Evolutionary conservation across 2,888 invertebrate genomes (phyloP).

Genomic region (Thalpophila matura): DNA sequence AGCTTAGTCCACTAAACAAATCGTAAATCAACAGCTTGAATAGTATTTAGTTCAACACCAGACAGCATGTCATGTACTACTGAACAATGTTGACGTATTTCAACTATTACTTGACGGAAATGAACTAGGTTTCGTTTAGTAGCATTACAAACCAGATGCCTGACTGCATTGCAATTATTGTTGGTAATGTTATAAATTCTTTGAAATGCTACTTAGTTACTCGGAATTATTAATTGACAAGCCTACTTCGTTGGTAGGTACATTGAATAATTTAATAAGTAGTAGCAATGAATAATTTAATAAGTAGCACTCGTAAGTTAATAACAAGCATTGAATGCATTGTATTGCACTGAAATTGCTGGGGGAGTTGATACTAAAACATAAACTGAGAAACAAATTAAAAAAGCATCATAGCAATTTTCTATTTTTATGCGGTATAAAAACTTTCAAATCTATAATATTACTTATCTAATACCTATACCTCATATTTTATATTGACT

Average conservation of each 20-base stretch:
- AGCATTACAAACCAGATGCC: conserved; percentile 68
- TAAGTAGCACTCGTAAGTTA: conserved; percentile 17
- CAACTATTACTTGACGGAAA: conserved; percentile 64
- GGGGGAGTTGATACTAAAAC: background rate
- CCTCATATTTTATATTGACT: conserved; percentile 13
- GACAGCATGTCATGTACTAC: conserved; percentile 62
- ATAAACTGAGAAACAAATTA: no score
- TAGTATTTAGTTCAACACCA: conserved; percentile 64
- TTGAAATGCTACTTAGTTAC: conserved; percentile 43
- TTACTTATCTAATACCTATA: no score
- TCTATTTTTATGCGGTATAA: background rate
- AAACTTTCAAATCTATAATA: background rate
- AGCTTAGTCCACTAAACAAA: conserved; percentile 54
- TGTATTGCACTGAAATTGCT: background rate
- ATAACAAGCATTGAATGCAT: conserved; percentile 9
- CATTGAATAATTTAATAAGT: conserved; percentile 39
- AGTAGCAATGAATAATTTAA: conserved; percentile 39
- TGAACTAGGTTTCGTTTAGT: conserved; percentile 61
- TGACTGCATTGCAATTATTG: conserved; percentile 66
- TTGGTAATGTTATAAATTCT: conserved; percentile 50
- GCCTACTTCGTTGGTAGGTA: conserved; percentile 27
- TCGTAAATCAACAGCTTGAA: conserved; percentile 63
- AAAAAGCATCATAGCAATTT: no score
- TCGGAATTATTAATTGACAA: conserved; percentile 50
- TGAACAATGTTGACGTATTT: conserved; percentile 57